A percentile compares a stretch with the other conserved stretches of the same genome.
These are phyloP conservation scores for Hyles vespertilio DNA, from an alignment of 1,140 invertebrate genomes.

Conservation along the genomic window DNA sequence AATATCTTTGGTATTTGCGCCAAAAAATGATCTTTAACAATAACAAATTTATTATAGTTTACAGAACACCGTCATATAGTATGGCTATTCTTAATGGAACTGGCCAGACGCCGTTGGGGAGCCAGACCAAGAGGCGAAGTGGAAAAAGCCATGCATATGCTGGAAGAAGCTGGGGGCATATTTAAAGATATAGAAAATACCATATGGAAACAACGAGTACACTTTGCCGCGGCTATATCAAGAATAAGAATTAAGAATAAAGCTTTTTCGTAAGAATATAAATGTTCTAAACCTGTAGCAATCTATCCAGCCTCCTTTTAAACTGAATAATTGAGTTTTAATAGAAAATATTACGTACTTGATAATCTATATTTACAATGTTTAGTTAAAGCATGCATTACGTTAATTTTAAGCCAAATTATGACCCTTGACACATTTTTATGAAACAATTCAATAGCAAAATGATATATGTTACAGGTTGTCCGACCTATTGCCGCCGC, in stretches of 20 bases:
- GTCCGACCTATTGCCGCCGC: constrained; percentile 80
- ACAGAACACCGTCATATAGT: constrained; percentile 41
- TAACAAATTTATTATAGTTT: constrained; percentile 26
- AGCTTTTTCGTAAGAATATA: constrained; percentile 75
- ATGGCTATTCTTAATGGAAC: constrained; percentile 65
- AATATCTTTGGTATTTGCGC: too few relatives aligned
- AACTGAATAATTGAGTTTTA: too few relatives aligned
- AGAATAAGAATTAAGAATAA: constrained; percentile 82
- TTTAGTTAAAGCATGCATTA: too few relatives aligned
- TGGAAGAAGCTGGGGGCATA: constrained; percentile 41
- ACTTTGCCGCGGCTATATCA: constrained; percentile 82
- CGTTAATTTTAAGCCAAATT: too few relatives aligned
- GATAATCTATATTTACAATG: too few relatives aligned
- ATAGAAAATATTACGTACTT: too few relatives aligned
- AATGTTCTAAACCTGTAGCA: too few relatives aligned
- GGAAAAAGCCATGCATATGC: constrained; percentile 37
- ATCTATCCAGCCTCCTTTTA: too few relatives aligned
- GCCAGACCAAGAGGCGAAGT: constrained; percentile 42
- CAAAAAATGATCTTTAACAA: neutral
- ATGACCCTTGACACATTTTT: too few relatives aligned
- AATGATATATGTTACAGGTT: constrained; percentile 47
- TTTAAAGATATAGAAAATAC: constrained; percentile 76
- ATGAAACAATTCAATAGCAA: constrained; percentile 3
- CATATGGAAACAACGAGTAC: constrained; percentile 79
- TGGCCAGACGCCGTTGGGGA: constrained; percentile 56